These are phyloP conservation scores for Chymomyza caudatula DNA, from an alignment of 2,888 invertebrate species.

Conservation along the genomic window DNA sequence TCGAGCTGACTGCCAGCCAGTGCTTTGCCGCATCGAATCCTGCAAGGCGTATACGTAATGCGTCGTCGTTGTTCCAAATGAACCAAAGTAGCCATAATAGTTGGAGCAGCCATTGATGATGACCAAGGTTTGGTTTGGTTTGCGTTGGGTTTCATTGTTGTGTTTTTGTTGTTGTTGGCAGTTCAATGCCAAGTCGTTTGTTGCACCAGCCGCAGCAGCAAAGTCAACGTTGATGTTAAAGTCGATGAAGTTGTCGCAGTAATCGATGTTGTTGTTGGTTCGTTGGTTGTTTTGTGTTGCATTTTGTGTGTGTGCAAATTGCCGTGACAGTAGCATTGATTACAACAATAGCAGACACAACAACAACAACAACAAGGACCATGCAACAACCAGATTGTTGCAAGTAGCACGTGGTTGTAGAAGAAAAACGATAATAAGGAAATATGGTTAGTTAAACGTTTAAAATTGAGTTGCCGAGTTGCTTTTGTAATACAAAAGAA, in stretches of 20 bases:
- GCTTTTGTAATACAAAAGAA: slow-evolving; percentile 28
- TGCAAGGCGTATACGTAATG: slow-evolving; percentile 62
- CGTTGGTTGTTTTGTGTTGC: slow-evolving; percentile 56
- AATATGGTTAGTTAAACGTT: slow-evolving; percentile 72
- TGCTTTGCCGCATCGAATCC: slow-evolving; percentile 83
- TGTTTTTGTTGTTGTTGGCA: slow-evolving; percentile 60
- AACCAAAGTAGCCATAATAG: neutral
- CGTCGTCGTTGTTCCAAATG: neutral
- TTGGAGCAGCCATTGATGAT: slow-evolving; percentile 58
- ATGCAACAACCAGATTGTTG: slow-evolving; percentile 9
- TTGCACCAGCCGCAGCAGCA: slow-evolving; percentile 6
- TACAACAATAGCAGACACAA: slow-evolving; percentile 51
- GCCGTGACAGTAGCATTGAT: slow-evolving; percentile 70
- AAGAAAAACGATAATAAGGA: slow-evolving; percentile 55
- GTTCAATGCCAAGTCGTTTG: slow-evolving; percentile 57
- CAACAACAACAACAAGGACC: slow-evolving; percentile 18
- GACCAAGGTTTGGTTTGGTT: slow-evolving; percentile 41
- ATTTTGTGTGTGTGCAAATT: slow-evolving; percentile 72
- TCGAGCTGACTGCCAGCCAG: slow-evolving; percentile 87
- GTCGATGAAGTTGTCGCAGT: slow-evolving; percentile 2
- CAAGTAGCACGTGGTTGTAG: slow-evolving; percentile 14
- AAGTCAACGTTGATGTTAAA: slow-evolving; percentile 18
- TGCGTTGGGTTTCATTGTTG: slow-evolving; percentile 24
- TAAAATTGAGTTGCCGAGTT: slow-evolving; percentile 52
- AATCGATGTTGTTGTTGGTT: slow-evolving; percentile 28